Base-by-base conservation (phyloP, 2,797 vertebrate genomes). In the Falco cherrug region DNA sequence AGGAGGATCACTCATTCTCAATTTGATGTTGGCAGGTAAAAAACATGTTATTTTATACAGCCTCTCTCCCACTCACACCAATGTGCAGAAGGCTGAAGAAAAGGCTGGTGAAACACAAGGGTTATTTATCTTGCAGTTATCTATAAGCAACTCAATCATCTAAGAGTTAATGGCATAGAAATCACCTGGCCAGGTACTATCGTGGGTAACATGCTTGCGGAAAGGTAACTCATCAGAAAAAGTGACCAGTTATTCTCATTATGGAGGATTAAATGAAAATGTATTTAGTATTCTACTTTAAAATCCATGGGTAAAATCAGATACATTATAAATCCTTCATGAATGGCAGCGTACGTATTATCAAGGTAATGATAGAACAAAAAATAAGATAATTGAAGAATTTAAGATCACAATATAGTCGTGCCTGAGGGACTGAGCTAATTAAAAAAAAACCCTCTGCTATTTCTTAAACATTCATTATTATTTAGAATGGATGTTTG, bases 41-140 rank as follows among this genome's bases (percentile, higher is more conserved):
- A 89, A 39, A 3, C 0, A 0, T 35, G 6, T 28, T 77, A 6
- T 4, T 12, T 78, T 19, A 11, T 2, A 26, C 19, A 71, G 48
- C 18, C 9, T 51, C 20, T 41, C 59, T 48, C 19, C 14, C 45
- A 17, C 28, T 60, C 51, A 54, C 59, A 39, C 21, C 88, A 67
- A 56, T 11, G n/a, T 25, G 21, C 53, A 67, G 68, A 47, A 83
- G 35, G 39, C 56, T 53, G 75, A 77, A 65, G 47, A 25, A 61
- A 69, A 48, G 4, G 48, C 8, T 47, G 43, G 33, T 43, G 37
- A 80, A 85, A 53, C 18, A 63, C 48, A 57, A 10, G 11, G n/a
- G 6, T 69, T 69, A 51, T 29, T 93, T 45, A n/a, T 39, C 37
- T 63, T 43, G 41, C 11, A 13, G 4, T 9, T 89, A 13, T 28